These are phyloP conservation scores for Andrena trimmerana DNA, from an alignment of 2,888 invertebrate species.

Conservation along the genomic window DNA sequence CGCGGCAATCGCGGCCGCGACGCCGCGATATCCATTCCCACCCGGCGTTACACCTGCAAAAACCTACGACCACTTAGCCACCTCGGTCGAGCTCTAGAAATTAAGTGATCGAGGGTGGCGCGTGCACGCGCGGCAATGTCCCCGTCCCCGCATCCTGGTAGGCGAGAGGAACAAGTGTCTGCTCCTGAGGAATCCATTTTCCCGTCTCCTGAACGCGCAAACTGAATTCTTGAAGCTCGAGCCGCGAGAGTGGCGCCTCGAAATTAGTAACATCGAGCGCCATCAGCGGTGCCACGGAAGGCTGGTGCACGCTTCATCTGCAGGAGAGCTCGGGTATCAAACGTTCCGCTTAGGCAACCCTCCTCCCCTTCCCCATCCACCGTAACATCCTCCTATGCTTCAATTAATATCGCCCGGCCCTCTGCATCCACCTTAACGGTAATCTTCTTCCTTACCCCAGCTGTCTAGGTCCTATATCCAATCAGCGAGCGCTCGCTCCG, in stretches of 20 bases:
- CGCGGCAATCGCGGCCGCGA: background rate
- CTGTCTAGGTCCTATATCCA: slow-evolving; percentile 62
- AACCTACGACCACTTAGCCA: background rate
- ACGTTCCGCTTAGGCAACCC: slow-evolving; percentile 62
- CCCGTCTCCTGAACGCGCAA: background rate
- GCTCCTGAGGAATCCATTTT: slow-evolving; percentile 19
- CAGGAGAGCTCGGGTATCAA: slow-evolving; percentile 59
- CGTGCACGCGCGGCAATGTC: background rate
- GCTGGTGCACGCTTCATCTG: slow-evolving; percentile 45
- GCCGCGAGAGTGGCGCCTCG: slow-evolving; percentile 11
- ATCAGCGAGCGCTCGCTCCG: slow-evolving; percentile 55
- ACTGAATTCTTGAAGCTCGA: slow-evolving; percentile 13
- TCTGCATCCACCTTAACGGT: slow-evolving; percentile 57
- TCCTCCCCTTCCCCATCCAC: background rate
- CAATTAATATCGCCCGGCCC: slow-evolving; percentile 65
- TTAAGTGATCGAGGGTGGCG: background rate
- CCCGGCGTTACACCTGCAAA: background rate
- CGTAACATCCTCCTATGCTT: slow-evolving; percentile 57
- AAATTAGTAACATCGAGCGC: slow-evolving; percentile 58
- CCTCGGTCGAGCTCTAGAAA: background rate
- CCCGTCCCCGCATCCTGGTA: background rate
- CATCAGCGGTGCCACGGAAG: slow-evolving; percentile 38
- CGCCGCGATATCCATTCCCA: slow-evolving; percentile 16
- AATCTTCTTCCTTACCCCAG: slow-evolving; percentile 65
- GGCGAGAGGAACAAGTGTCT: slow-evolving; percentile 3